These are phyloP conservation scores for Coelopa pilipes DNA, from an alignment of 2,888 invertebrate genomes.

Conservation along the genomic window DNA sequence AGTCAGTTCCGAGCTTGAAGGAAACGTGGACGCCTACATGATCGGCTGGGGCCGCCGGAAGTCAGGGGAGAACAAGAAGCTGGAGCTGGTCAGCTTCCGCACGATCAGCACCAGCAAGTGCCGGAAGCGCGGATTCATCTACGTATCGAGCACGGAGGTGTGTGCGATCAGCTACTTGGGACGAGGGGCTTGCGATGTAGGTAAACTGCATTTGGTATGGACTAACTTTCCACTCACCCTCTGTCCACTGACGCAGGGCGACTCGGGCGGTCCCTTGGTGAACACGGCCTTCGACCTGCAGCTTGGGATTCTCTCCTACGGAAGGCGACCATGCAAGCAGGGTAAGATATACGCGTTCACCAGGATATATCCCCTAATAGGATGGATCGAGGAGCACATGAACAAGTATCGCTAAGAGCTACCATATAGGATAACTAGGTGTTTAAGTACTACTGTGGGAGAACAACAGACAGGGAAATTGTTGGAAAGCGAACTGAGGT, in stretches of 20 bases:
- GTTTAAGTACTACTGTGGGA: no score
- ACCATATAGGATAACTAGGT: no score
- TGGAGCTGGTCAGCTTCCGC: slow-evolving; percentile 53
- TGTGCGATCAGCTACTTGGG: slow-evolving; percentile 56
- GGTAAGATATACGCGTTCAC: slow-evolving; percentile 51
- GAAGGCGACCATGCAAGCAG: slow-evolving; percentile 47
- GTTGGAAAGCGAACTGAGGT: no score
- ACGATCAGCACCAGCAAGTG: slow-evolving; percentile 55
- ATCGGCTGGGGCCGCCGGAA: slow-evolving; percentile 60
- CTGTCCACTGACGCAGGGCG: slow-evolving; percentile 51
- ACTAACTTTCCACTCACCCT: not conserved
- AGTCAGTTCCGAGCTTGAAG: slow-evolving; percentile 60
- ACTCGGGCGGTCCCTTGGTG: slow-evolving; percentile 63
- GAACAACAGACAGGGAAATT: no score
- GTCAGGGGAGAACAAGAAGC: slow-evolving; percentile 31
- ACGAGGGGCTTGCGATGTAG: slow-evolving; percentile 61
- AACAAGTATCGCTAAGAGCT: no score
- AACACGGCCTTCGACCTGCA: slow-evolving; percentile 46
- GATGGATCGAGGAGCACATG: slow-evolving; percentile 46
- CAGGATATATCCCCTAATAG: slow-evolving; percentile 43
- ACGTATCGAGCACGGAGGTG: slow-evolving; percentile 54
- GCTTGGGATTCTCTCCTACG: slow-evolving; percentile 61
- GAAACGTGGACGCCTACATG: slow-evolving; percentile 40
- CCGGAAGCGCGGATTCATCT: slow-evolving; percentile 45
- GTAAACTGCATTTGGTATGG: slow-evolving; percentile 22